Evolutionary conservation across 1,140 invertebrate species (phyloP).

Genomic region (Drosophila baimaii): DNA sequence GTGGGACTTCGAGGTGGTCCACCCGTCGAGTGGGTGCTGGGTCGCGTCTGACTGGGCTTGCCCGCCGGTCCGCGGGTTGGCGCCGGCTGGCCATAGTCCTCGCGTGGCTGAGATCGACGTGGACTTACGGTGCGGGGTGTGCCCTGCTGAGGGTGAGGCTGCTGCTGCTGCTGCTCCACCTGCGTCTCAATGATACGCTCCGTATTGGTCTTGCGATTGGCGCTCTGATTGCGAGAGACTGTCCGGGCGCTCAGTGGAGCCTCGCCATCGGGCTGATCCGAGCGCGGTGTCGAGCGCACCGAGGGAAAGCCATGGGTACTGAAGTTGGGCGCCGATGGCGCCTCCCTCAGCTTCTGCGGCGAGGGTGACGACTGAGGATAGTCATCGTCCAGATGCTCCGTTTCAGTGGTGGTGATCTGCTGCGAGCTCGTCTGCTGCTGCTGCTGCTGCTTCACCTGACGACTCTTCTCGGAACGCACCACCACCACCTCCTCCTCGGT

Average conservation of each 20-base stretch:
- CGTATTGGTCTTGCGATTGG: constrained; percentile 62
- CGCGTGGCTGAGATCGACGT: constrained; percentile 49
- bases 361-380: neutral
- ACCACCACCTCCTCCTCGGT: constrained; percentile 65
- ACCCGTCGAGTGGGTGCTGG: constrained; percentile 19
- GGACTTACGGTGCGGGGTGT: constrained; percentile 35
- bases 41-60: constrained; percentile 36
- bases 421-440: constrained; percentile 64
- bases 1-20: constrained; percentile 35
- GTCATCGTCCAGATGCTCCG: constrained; percentile 46
- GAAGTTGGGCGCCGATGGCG: constrained; percentile 44
- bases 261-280: constrained; percentile 64
- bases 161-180: constrained; percentile 60
- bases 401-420: constrained; percentile 63
- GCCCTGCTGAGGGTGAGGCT: too few species aligned
- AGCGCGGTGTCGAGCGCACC: constrained; percentile 37
- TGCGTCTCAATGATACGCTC: constrained; percentile 76
- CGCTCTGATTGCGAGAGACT: constrained; percentile 47
- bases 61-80: constrained; percentile 43
- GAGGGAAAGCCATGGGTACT: constrained; percentile 71
- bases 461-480: constrained; percentile 62
- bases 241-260: constrained; percentile 40
- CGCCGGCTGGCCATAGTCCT: constrained; percentile 48
- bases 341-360: constrained; percentile 50
- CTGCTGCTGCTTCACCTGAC: constrained; percentile 71